phyloP scores from a whole-genome alignment of 2,797 vertebrate species.

The Notoglanidium macrostoma region DNA sequence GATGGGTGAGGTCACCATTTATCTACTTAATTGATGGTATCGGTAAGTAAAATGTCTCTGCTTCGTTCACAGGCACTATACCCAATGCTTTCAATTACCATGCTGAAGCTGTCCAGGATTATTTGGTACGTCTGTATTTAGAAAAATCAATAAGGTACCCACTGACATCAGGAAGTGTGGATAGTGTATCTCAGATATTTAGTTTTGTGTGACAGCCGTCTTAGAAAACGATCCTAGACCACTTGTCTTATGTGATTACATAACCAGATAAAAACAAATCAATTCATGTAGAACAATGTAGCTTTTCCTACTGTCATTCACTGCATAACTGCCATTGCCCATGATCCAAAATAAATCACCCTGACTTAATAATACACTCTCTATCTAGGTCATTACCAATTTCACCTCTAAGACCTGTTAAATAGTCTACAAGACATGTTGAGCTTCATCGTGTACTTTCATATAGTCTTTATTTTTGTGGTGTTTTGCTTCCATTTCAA shows the following conservation, averaged over 20 bases:
- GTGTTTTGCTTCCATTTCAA: neutral
- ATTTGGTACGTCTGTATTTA: neutral
- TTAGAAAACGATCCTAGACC: neutral
- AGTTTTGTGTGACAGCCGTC: neutral
- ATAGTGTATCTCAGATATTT: neutral
- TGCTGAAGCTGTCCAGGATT: neutral
- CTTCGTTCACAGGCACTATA: neutral
- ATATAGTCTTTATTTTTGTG: neutral
- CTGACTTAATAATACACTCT: neutral
- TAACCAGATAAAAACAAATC: slow-evolving; percentile 50
- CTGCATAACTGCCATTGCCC: neutral
- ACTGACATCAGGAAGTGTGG: neutral
- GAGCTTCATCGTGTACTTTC: neutral
- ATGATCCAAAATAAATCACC: slow-evolving; percentile 6
- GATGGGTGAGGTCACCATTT: neutral
- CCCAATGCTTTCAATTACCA: neutral
- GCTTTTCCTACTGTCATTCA: slow-evolving; percentile 18
- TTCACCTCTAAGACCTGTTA: neutral
- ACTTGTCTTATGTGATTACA: slow-evolving; percentile 41
- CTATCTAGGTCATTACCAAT: neutral
- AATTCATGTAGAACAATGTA: neutral
- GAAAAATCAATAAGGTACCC: neutral
- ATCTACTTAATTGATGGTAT: neutral
- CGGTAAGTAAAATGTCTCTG: neutral
- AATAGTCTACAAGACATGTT: neutral